Base-by-base conservation (phyloP, 1,140 invertebrate species). In the Globodera rostochiensis region DNA sequence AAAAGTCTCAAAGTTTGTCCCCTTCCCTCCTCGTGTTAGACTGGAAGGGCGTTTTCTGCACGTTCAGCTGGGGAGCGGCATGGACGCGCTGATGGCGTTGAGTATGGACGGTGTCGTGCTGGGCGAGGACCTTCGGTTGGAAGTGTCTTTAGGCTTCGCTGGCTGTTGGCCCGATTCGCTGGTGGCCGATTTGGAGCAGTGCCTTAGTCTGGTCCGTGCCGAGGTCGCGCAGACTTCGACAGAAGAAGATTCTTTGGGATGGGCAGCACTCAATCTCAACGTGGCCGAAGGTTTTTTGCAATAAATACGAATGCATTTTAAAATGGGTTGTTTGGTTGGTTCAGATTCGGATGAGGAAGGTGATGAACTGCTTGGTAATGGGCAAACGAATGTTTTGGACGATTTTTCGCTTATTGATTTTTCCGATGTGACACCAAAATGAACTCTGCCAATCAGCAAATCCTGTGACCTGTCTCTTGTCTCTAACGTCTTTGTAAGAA, bases 101-200 rank as follows among this genome's bases (percentile, higher is more conserved):
- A 90, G 89, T 69, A 88, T 89, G 85, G 89, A 89, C 77, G 86
- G 87, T 49, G 67, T 88, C 36, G 69, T 76, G 45, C 15, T 88
- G 13, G 46, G 19, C 25, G 67, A 74, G 15, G 81, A 81, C 13
- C 75, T 74, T 49, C 70, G 64, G 11, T 21, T 86, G n/a, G 47
- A 21, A 36, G 85, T 88, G 50, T 47, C 75, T 67, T 75, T 86
- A 36, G 49, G 67, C 45, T 76, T 84, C 3, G 60, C 73, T 15
- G 57, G 57, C 15, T 60, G 84, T 66, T 86, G 85, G 85, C 73
- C 57, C 25, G 84, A 80, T 19, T 47, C 57, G 21, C 13, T 64
- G 57, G 57, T 64, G 57, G 57, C 57, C 19, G 19, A 64, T 64
- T 64, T 64, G 3, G 57, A 64, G 19, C 11, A 19, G 11, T 15